A percentile compares a stretch with the other conserved stretches of the same genome.
Conservation (phyloP, 2,113 vertebrate genomes). For the Hyla sarda region DNA sequence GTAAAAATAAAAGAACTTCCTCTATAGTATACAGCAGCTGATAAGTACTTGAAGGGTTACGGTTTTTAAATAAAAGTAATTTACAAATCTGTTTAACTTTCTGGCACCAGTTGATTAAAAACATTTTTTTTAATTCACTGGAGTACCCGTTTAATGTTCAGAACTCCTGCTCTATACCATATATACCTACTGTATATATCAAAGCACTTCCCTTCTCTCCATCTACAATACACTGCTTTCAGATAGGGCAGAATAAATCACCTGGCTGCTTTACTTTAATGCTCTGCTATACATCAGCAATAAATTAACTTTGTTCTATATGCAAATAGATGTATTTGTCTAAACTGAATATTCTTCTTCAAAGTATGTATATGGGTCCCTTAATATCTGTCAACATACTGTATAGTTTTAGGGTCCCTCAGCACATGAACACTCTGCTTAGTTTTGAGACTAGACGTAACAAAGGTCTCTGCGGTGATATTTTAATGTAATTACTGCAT, state of each 20-base stretch:
- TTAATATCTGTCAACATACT: background rate
- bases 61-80: too few relatives aligned
- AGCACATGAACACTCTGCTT: background rate
- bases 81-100: too few relatives aligned
- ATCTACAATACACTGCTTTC: too few relatives aligned
- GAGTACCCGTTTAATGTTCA: too few relatives aligned
- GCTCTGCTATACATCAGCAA: slow-evolving; percentile 12
- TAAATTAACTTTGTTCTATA: slow-evolving; percentile 12
- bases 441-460: background rate
- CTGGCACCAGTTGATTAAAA: too few relatives aligned
- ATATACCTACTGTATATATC: too few relatives aligned
- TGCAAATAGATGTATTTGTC: slow-evolving; percentile 33
- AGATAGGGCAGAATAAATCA: background rate
- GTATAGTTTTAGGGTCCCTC: background rate
- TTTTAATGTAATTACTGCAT: background rate
- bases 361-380: background rate
- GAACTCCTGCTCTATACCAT: too few relatives aligned
- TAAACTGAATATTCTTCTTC: background rate
- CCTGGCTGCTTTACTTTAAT: slow-evolving; percentile 21
- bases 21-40: too few relatives aligned
- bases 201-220: too few relatives aligned
- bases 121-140: too few relatives aligned
- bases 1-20: too few relatives aligned
- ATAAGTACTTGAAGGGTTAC: too few relatives aligned
- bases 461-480: background rate